Evolutionary conservation across 2,797 vertebrate species (phyloP).

Genomic region (Siniperca obscura): DNA sequence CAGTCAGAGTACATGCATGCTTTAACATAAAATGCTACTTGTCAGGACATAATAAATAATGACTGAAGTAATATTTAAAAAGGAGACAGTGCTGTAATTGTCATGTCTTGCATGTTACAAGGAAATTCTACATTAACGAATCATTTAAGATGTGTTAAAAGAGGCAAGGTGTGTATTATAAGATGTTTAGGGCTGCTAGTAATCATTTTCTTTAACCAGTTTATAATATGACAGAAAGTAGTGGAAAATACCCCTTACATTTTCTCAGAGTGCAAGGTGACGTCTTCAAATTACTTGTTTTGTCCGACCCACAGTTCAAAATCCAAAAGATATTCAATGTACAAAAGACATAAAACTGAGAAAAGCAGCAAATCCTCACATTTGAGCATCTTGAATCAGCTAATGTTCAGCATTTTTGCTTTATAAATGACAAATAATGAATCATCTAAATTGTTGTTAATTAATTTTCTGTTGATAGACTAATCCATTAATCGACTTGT

Average conservation of each 20-base stretch:
- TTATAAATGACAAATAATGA: not conserved
- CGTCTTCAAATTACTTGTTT: not conserved
- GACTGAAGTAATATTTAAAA: slow-evolving; percentile 21
- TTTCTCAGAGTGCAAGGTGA: not conserved
- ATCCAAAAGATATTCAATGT: not conserved
- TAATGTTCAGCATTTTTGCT: not conserved
- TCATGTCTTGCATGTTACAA: not conserved
- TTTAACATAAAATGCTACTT: slow-evolving; percentile 48
- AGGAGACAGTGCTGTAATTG: slow-evolving; percentile 8
- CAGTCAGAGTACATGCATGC: slow-evolving; percentile 36
- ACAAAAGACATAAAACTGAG: not conserved
- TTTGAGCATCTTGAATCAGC: not conserved
- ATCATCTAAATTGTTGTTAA: not conserved
- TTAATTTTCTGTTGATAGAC: not conserved
- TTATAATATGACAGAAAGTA: not conserved
- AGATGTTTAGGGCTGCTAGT: not conserved
- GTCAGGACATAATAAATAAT: slow-evolving; percentile 54
- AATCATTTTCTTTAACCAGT: not conserved
- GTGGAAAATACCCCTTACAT: not conserved
- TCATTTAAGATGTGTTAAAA: slow-evolving; percentile 3
- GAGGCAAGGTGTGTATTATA: not conserved
- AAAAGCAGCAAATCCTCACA: not conserved
- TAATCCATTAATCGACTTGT: not conserved
- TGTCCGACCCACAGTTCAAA: not conserved
- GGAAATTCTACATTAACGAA: slow-evolving; percentile 5